Conservation (phyloP, 2,113 vertebrate genomes). For the Nothocercus julius region DNA sequence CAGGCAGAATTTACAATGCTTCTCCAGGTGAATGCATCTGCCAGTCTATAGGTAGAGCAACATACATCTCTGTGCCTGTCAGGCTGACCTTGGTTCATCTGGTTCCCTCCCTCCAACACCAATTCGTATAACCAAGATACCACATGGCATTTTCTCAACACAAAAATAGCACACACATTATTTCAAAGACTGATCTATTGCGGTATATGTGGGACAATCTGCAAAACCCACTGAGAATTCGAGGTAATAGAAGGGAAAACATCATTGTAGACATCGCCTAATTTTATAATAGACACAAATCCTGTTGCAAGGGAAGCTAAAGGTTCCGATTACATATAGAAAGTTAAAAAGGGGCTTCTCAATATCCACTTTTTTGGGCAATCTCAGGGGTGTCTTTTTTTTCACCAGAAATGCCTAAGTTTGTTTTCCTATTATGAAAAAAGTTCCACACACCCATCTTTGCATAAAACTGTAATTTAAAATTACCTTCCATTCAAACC, state of each 20-base stretch:
- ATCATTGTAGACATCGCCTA: not conserved
- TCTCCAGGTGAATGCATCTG: not conserved
- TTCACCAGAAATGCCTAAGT: not conserved
- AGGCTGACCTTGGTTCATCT: not conserved
- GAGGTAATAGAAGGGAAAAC: not conserved
- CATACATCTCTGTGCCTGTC: not conserved
- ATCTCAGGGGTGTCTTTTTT: not conserved
- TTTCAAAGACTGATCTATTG: not conserved
- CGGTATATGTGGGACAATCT: not conserved
- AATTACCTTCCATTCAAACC: not conserved
- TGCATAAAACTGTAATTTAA: not conserved
- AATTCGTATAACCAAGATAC: not conserved
- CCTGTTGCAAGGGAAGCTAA: not conserved
- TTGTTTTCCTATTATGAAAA: not conserved
- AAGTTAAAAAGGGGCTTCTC: not conserved
- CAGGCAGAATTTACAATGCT: not conserved
- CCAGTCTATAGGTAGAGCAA: not conserved
- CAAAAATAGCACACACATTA: not conserved
- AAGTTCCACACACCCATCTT: not conserved
- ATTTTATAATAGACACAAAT: rapidly evolving
- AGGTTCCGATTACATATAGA: rapidly evolving
- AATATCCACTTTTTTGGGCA: rapidly evolving
- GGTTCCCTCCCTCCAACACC: not conserved
- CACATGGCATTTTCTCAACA: not conserved
- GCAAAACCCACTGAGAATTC: not conserved